Evolutionary conservation across 2,113 vertebrate species (phyloP), one percentile per base, ranked within the genome.

Genomic region (rat (Rattus norvegicus)): DNA sequence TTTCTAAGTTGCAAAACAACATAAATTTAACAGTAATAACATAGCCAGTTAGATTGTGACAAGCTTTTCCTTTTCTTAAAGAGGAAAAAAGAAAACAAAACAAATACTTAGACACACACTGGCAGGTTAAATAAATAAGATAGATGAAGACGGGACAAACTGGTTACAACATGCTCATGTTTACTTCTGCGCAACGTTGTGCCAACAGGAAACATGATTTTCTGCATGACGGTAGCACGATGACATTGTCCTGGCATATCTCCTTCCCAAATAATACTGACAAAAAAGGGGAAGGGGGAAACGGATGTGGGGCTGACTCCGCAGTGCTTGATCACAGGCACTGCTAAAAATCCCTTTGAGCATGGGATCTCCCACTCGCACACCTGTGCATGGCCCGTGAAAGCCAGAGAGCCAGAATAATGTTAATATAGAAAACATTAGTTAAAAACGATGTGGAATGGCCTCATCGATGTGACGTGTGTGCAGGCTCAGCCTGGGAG

Each of bases 201-300:
- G 97, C 97, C 98, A 97, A 98, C 98, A 98, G 97, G 98, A 98
- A 98, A 98, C 94, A 96, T 97, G 98, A 93, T 97, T 97, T 96
- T 98, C 96, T 3, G 94, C 98, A 98, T 33, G 52, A 97, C 65
- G 96, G 79, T 95, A 39, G 97, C 97, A 98, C 49, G 56, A 97
- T 70, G 96, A 84, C 97, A 96, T 0, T 0, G 59, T 90, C 97
- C 98, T 72, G 65, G 92, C 97, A 97, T 97, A 95, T 96, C 98
- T 97, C 97, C 97, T 97, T 97, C 97, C 98, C 98, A 98, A 98
- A 98, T 98, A 99, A 99, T 99, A 99, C 99, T 99, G 99, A 98
- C 97, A 95, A 98, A 93, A 97, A 98, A 12, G 52, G 43, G 67
- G 39, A 54, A 39, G 63, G n/a, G 24, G 49, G 49, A 43, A 95